phyloP scores from a whole-genome alignment of 2,797 vertebrate species.

The Coregonus sp. region DNA sequence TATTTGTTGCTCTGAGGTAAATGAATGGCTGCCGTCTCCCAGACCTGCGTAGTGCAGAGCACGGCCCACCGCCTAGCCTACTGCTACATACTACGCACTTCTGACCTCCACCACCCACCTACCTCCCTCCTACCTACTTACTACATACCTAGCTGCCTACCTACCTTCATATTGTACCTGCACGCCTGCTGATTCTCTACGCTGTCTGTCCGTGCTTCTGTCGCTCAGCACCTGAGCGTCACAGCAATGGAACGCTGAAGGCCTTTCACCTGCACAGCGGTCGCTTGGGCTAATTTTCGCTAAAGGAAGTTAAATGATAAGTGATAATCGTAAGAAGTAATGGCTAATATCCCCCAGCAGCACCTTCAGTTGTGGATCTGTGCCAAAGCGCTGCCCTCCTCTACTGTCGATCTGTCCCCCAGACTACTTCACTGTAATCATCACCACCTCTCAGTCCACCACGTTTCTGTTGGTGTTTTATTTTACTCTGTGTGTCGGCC shows the following conservation, averaged over 20 bases:
- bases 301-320: background rate
- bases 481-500: background rate
- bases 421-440: constrained; percentile 1
- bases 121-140: constrained; percentile 10
- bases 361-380: background rate
- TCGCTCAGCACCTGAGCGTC: constrained; percentile 34
- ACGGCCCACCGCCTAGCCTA: constrained; percentile 39
- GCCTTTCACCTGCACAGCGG: background rate
- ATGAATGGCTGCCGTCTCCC: constrained; percentile 78
- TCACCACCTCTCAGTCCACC: background rate
- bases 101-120: background rate
- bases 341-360: background rate
- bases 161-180: background rate
- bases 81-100: constrained; percentile 61
- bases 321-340: background rate
- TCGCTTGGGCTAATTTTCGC: background rate
- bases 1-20: constrained; percentile 99
- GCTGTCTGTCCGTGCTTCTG: constrained; percentile 57
- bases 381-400: background rate
- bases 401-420: background rate
- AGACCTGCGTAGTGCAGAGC: constrained; percentile 62
- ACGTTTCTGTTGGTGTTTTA: constrained; percentile 7
- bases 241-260: background rate
- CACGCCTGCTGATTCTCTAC: background rate
- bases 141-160: constrained; percentile 10